phyloP scores from a whole-genome alignment of 2,888 invertebrate genomes.

The Leptinotarsa peninsularis region DNA sequence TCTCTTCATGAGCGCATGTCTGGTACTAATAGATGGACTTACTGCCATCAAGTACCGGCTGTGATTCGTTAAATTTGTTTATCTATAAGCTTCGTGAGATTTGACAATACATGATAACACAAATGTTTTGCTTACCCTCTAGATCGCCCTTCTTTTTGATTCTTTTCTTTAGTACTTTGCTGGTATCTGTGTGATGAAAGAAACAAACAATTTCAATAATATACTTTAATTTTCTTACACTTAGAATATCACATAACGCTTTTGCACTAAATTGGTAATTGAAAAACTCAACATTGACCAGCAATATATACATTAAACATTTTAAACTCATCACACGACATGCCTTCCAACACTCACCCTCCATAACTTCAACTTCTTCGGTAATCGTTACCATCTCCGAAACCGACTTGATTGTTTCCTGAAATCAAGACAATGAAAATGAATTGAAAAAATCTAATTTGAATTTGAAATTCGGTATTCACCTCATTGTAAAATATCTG shows the following conservation, averaged over 20 bases:
- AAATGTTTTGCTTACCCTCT: constrained; percentile 57
- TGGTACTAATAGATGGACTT: constrained; percentile 38
- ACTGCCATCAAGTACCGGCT: constrained; percentile 34
- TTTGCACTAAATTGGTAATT: constrained; percentile 9
- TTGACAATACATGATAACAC: constrained; percentile 11
- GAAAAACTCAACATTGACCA: constrained; percentile 45
- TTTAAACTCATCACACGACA: constrained; percentile 21
- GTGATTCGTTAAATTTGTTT: background rate
- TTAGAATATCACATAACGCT: background rate
- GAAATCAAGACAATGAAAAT: constrained; percentile 51
- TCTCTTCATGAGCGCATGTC: constrained; percentile 18
- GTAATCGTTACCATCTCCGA: constrained; percentile 66
- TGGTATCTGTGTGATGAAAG: constrained; percentile 50
- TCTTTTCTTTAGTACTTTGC: constrained; percentile 59
- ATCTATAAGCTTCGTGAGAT: constrained; percentile 6
- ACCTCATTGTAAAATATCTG: too few relatives aligned
- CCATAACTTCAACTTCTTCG: constrained; percentile 67
- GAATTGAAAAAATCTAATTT: background rate
- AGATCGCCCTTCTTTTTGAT: constrained; percentile 58
- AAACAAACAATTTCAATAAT: constrained; percentile 22
- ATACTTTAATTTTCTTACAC: constrained; percentile 9
- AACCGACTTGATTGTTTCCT: constrained; percentile 63
- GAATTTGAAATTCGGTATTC: background rate
- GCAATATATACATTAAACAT: constrained; percentile 40
- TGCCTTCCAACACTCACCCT: constrained; percentile 58